These are phyloP conservation scores for Ptyas mucosa DNA, from an alignment of 2,113 vertebrate species.

Conservation along the genomic window DNA sequence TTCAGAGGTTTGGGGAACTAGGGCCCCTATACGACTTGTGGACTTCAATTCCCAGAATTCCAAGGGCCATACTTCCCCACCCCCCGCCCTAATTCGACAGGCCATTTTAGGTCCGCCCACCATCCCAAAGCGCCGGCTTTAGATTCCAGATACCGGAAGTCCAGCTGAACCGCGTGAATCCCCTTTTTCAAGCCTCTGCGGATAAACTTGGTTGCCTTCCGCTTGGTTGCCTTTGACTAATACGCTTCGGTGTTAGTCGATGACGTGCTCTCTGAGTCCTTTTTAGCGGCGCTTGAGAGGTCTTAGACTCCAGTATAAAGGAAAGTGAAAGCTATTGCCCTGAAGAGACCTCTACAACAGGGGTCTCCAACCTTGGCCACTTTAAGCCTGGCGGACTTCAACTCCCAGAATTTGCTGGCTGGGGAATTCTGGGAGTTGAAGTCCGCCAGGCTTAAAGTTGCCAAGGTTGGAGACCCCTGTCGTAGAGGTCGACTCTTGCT, in stretches of 20 bases:
- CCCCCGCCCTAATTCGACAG: neutral
- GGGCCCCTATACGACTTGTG: neutral
- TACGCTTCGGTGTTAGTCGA: neutral
- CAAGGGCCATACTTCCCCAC: neutral
- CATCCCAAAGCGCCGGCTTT: neutral
- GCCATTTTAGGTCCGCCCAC: neutral
- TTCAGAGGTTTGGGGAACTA: neutral
- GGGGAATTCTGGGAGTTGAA: no score
- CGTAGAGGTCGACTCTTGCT: neutral
- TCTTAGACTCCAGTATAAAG: neutral
- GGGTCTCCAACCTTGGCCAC: no score
- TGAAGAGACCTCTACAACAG: neutral
- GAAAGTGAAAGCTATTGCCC: neutral
- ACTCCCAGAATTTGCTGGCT: no score
- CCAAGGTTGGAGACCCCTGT: no score
- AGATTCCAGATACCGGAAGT: neutral
- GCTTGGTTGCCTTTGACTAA: no score
- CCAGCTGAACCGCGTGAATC: neutral
- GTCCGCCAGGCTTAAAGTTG: no score
- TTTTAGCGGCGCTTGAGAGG: neutral
- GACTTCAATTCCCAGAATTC: neutral
- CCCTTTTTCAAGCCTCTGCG: neutral
- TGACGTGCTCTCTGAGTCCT: neutral
- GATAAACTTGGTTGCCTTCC: neutral
- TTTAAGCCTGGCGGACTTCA: no score